These are phyloP conservation scores for Acridotheres tristis DNA, from an alignment of 2,797 vertebrate species.

Conservation along the genomic window DNA sequence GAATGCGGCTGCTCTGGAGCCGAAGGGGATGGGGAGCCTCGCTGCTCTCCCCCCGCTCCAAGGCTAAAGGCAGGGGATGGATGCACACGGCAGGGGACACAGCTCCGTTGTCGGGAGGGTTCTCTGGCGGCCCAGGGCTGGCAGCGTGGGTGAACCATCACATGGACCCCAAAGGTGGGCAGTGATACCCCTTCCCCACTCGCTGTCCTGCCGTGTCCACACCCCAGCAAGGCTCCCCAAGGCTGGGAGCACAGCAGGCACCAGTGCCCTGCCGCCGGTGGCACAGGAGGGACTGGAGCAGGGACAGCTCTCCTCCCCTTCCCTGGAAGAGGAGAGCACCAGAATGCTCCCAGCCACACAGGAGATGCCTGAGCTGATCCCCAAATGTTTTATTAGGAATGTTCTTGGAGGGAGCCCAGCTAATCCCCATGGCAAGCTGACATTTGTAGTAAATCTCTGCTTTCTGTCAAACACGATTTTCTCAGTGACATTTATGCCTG, in stretches of 20 bases:
- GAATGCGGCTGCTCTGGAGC: neutral
- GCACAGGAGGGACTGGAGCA: neutral
- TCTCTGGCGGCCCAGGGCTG: neutral
- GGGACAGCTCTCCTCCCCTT: neutral
- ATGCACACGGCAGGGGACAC: neutral
- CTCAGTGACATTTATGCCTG: slow-evolving; percentile 52
- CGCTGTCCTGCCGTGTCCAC: neutral
- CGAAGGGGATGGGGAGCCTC: neutral
- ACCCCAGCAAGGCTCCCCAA: neutral
- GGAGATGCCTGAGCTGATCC: neutral
- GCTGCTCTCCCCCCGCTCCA: neutral
- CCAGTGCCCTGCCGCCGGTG: accelerated
- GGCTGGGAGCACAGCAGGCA: neutral
- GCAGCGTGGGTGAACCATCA: accelerated
- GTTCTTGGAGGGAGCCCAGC: slow-evolving; percentile 17
- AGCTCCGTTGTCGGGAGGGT: neutral
- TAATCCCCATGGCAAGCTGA: slow-evolving; percentile 54
- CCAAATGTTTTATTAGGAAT: neutral
- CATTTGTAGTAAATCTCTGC: slow-evolving; percentile 57
- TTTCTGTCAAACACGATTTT: slow-evolving; percentile 54
- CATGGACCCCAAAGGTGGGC: accelerated
- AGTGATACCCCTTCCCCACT: accelerated
- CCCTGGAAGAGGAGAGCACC: neutral
- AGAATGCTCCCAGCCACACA: neutral
- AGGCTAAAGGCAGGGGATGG: neutral